Conservation (phyloP, 2,888 invertebrate genomes). For the Metalampra italica region DNA sequence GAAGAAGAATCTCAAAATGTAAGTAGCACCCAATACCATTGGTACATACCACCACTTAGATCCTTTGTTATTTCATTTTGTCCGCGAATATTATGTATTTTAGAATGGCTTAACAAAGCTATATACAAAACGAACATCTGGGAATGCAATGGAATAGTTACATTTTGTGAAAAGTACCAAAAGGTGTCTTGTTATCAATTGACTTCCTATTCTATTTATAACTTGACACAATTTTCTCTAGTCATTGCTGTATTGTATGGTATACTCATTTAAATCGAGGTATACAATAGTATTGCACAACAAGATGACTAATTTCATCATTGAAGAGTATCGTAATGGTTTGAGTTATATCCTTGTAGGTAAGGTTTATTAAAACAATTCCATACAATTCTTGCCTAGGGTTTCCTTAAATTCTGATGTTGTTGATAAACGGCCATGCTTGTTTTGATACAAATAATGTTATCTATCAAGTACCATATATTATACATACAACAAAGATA, state of each 20-base stretch:
- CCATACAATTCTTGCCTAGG: too few relatives aligned
- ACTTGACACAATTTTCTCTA: slow-evolving; percentile 28
- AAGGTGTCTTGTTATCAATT: not conserved
- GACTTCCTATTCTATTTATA: slow-evolving; percentile 26
- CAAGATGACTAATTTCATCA: slow-evolving; percentile 44
- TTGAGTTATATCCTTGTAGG: not conserved
- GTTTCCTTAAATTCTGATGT: too few relatives aligned
- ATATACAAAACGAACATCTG: not conserved
- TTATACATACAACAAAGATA: too few relatives aligned
- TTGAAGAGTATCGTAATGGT: slow-evolving; percentile 1
- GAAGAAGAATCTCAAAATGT: slow-evolving; percentile 81
- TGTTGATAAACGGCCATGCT: too few relatives aligned
- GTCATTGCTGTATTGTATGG: slow-evolving; percentile 18
- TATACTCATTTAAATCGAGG: slow-evolving; percentile 19
- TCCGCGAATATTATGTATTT: not conserved
- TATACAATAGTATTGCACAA: slow-evolving; percentile 49
- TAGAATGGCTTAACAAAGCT: not conserved
- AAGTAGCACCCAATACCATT: too few relatives aligned
- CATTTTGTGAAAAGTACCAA: not conserved
- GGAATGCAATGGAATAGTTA: not conserved
- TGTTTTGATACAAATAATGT: too few relatives aligned
- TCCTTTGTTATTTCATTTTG: slow-evolving; percentile 36
- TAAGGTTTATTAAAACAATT: too few relatives aligned
- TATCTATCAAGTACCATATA: too few relatives aligned
- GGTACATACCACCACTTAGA: too few relatives aligned